These are phyloP conservation scores for Microctonus hyperodae DNA, from an alignment of 2,888 invertebrate genomes.

Conservation along the genomic window DNA sequence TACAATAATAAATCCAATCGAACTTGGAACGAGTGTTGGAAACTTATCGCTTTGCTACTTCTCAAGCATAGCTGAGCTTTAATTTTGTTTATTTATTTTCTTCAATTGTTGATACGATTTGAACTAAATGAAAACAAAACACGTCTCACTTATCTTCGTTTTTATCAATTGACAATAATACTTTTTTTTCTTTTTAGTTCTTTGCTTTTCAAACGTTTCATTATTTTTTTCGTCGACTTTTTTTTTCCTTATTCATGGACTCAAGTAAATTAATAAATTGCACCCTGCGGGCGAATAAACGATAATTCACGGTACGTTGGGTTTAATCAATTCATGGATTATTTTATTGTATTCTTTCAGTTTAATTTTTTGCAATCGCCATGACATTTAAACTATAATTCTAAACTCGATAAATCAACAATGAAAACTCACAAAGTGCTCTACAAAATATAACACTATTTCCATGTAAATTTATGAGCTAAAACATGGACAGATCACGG, in stretches of 20 bases:
- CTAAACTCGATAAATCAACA: constrained; percentile 18
- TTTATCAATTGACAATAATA: constrained; percentile 31
- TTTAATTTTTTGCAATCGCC: constrained; percentile 28
- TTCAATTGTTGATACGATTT: constrained; percentile 21
- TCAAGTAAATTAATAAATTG: neutral
- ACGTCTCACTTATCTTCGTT: constrained; percentile 38
- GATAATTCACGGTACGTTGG: constrained; percentile 50
- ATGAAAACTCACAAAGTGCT: neutral
- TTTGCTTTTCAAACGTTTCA: neutral
- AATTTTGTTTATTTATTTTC: constrained; percentile 25
- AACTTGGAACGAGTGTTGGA: constrained; percentile 25
- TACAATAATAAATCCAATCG: constrained; percentile 32
- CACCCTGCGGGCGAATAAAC: neutral
- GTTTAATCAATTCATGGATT: constrained; percentile 48
- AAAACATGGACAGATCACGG: constrained; percentile 1
- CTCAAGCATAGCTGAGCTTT: constrained; percentile 36
- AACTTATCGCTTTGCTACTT: constrained; percentile 36
- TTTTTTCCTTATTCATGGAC: neutral
- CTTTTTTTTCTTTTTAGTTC: neutral
- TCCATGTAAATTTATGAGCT: constrained; percentile 21
- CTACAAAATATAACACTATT: neutral
- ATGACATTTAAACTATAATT: neutral
- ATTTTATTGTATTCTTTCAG: constrained; percentile 43
- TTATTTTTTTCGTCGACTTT: neutral
- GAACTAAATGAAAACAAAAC: constrained; percentile 42